Evolutionary conservation across 2,888 invertebrate genomes (phyloP).

Genomic region (Fragum fragum): DNA sequence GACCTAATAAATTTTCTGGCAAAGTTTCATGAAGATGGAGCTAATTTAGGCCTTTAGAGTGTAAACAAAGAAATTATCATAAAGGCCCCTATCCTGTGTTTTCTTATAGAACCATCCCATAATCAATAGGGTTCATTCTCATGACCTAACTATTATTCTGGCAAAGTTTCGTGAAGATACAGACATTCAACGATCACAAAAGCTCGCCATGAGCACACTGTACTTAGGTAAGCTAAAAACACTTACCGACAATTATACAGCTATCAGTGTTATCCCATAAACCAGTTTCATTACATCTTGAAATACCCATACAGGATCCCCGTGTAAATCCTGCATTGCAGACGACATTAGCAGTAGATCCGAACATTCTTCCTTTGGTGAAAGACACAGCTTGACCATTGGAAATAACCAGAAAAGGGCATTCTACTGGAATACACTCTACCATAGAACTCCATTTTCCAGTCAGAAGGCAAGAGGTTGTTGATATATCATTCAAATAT

Average conservation of each 20-base stretch:
- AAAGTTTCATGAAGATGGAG: no score
- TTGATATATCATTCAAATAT: background rate
- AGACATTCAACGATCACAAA: no score
- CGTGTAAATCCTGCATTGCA: background rate
- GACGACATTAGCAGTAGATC: background rate
- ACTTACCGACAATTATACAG: background rate
- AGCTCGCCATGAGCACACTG: no score
- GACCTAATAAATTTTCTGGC: no score
- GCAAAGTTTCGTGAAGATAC: no score
- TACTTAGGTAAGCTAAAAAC: background rate
- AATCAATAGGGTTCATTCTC: no score
- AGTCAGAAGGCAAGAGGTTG: background rate
- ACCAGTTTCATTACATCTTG: conserved; percentile 1
- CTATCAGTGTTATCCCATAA: background rate
- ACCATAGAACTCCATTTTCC: background rate
- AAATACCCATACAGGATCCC: background rate
- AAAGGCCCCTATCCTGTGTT: no score
- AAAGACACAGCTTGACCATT: background rate
- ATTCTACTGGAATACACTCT: background rate
- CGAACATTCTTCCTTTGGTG: background rate
- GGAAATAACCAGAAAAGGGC: background rate
- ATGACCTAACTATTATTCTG: no score
- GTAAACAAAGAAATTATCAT: no score
- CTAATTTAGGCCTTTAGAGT: no score
- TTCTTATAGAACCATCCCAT: no score